These are phyloP conservation scores for Drosophila greeni DNA, from an alignment of 2,888 invertebrate genomes.

Conservation along the genomic window DNA sequence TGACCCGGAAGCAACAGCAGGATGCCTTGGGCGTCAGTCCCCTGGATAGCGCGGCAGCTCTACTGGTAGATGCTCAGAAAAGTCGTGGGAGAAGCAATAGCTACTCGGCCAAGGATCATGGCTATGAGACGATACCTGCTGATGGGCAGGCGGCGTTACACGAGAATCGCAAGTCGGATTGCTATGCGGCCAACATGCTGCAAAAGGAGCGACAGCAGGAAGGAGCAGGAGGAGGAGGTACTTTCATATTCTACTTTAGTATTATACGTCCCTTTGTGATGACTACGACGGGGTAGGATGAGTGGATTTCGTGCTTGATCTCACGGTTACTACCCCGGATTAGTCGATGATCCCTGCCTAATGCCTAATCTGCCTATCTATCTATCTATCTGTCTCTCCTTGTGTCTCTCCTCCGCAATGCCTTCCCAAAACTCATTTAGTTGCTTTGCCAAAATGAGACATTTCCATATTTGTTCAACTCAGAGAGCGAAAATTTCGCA, in stretches of 20 bases:
- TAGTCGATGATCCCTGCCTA: conserved; percentile 33
- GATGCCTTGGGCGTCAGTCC: conserved; percentile 68
- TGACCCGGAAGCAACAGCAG: conserved; percentile 68
- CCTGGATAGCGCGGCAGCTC: conserved; percentile 69
- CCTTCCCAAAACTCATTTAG: conserved; percentile 53
- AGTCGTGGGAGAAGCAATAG: conserved; percentile 78
- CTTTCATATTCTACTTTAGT: background rate
- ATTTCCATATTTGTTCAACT: conserved; percentile 66
- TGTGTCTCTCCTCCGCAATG: conserved; percentile 44
- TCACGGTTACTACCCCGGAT: background rate
- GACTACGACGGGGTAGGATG: conserved; percentile 8
- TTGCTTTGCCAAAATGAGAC: conserved; percentile 77
- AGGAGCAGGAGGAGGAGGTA: conserved; percentile 59
- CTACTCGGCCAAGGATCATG: conserved; percentile 81
- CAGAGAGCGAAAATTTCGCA: conserved; percentile 68
- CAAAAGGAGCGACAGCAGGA: conserved; percentile 77
- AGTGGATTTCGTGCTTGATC: background rate
- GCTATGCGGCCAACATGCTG: conserved; percentile 75
- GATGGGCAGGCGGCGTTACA: conserved; percentile 63
- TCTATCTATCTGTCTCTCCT: conserved; percentile 62
- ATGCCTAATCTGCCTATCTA: conserved; percentile 52
- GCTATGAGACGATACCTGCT: conserved; percentile 82
- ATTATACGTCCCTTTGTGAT: background rate
- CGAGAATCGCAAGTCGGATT: conserved; percentile 78
- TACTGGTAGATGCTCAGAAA: conserved; percentile 68